Percentiles rank a stretch among this genome's conserved stretches.
Evolutionary conservation across 2,888 invertebrate genomes (phyloP).

Genomic region (Tipula unca): DNA sequence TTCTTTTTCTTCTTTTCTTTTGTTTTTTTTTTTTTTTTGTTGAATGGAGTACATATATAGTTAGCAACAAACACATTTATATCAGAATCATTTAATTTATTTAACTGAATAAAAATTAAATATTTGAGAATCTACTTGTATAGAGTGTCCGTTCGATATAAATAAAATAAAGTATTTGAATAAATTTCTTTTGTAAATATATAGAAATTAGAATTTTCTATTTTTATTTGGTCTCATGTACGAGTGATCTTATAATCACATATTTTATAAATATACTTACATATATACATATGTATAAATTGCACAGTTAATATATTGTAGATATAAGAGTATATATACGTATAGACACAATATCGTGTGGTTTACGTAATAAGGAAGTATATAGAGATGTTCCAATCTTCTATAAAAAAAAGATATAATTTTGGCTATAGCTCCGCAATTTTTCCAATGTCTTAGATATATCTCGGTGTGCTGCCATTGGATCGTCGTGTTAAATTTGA

Average conservation of each 20-base stretch:
- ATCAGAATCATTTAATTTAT: background rate
- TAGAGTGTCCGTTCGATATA: background rate
- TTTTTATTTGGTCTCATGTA: background rate
- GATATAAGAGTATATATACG: background rate
- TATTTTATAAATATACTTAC: background rate
- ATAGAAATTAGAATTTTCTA: background rate
- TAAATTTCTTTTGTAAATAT: background rate
- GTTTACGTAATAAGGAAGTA: slow-evolving; percentile 9
- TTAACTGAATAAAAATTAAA: background rate
- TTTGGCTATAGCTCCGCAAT: too few species aligned
- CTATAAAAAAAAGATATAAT: too few species aligned
- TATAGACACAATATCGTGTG: background rate
- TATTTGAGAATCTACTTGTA: background rate
- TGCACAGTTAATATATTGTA: background rate
- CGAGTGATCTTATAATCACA: background rate
- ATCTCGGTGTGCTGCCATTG: too few species aligned
- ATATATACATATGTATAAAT: background rate
- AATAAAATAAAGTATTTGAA: background rate
- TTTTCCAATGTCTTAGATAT: too few species aligned
- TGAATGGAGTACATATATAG: background rate
- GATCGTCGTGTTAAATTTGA: too few species aligned
- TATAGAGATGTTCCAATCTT: too few species aligned
- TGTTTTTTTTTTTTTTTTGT: background rate
- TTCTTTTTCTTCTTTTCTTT: background rate
- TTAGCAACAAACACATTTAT: background rate